Base-by-base conservation (phyloP, 1,140 invertebrate genomes). In the Brachionus koreanus region DNA sequence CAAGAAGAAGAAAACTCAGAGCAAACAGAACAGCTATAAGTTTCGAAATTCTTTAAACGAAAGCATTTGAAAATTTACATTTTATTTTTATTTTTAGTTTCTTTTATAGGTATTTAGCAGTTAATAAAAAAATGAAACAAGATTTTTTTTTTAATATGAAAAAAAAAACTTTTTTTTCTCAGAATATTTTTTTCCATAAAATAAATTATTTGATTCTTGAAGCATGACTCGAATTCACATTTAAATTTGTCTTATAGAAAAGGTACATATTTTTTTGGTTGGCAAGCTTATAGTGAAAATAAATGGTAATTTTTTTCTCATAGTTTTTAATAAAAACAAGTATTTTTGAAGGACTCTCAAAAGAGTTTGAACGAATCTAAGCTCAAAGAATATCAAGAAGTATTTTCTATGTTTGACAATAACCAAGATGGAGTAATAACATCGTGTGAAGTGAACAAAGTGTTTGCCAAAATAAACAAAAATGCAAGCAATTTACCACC, bases 371-470 rank as follows among this genome's bases (percentile, higher is more conserved):
- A 69, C 37, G 65, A 69, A 16, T 69, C 35, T 7, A 37, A 69
- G 35, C 29, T 69, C 13, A 77, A 77, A 52, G 46, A 77, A 39
- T 77, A 49, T 42, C 39, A 77, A 37, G 74, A 52, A n/a, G 42
- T 77, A 25, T 77, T 77, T 37, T 52, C 43, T 19, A 29, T 77
- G 74, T 77, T 77, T 19, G 74, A 77, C 42, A 77, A 77, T 7
- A 77, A 77, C 25, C 13, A 49, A 77, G 74, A 77, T 37, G 74
- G 74, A 16, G 43, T 77, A 7, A 77, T 77, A 33, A 57, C 74
- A 77, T 33, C 43, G 16, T 33, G 74, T 37, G 74, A 77, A 77
- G 33, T 77, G 9, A 46, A 46, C 19, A 33, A 46, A 61, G 74
- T 77, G 3, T 49, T 77, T 29, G 16, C 42, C 16, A 49, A 23